Base-by-base conservation (phyloP, 2,888 invertebrate species). In the Acholoe squamosa region DNA sequence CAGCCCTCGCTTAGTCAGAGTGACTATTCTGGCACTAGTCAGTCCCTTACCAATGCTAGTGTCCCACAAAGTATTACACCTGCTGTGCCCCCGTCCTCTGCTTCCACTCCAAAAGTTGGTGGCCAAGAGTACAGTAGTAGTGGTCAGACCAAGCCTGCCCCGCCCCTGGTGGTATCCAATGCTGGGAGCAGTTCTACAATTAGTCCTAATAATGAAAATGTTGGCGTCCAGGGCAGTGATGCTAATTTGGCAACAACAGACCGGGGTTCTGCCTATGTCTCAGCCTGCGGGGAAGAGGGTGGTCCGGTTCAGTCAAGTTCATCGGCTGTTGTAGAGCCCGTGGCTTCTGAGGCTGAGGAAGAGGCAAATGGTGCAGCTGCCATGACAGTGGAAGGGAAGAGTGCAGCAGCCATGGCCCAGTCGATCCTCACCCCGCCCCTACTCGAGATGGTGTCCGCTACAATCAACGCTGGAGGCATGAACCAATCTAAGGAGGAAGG, bases 401-500 rank as follows among this genome's bases (percentile, higher is more conserved):
- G 5, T 10, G 16, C 86, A 1, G 19, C 71, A 14, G 16, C 33
- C 25, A 90, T 31, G n/a, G 28, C 77, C 31, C 90, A 90, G 84
- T 80, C 80, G 52, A 76, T 90, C 34, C 89, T 92, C 34, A 52
- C 91, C n/a, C 90, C 89, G 7, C 92, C 91, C 16, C 89, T 92
- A 25, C 67, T 92, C 19, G 91, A 92, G 54, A 92, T 92, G 92
- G 92, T 92, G 16, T 89, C 91, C n/a, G 91, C 91, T 19, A 91
- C 92, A 31, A 92, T 92, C 89, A 91, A 89, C 61, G 89, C 91
- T n/a, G 54, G 43, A 43, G 52, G 43, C 12, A 89, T 89, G 77
- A 28, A 91, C 16, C 84, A 90, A 0, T 89, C 90, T 28, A 91
- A 90, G 76, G 77, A 91, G 43, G 92, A 92, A 34, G 89, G 80